These are phyloP conservation scores for Leptosomus discolor DNA, from an alignment of 2,113 vertebrate species.

Conservation along the genomic window DNA sequence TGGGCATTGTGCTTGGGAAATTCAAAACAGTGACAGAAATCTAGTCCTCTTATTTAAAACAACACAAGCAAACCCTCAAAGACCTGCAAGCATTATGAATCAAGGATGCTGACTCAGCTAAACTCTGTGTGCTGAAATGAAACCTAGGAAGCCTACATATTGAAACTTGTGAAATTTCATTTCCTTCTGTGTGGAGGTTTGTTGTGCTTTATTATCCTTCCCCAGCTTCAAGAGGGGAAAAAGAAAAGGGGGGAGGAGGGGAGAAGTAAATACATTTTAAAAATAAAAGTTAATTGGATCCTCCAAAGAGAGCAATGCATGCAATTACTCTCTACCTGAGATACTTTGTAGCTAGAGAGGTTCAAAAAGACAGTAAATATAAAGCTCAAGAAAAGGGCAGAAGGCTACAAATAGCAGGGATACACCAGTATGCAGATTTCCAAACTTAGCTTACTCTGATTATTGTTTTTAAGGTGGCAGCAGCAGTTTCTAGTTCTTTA, in stretches of 20 bases:
- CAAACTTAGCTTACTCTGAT: neutral
- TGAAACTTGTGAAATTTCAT: neutral
- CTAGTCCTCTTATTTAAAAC: neutral
- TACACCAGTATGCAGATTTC: neutral
- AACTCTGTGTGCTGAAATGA: neutral
- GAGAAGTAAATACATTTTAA: neutral
- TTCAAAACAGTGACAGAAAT: neutral
- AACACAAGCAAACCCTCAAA: neutral
- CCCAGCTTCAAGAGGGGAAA: neutral
- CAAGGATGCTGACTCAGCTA: neutral
- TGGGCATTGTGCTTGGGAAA: neutral
- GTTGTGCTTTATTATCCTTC: neutral
- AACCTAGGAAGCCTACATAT: neutral
- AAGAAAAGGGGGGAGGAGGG: accelerated
- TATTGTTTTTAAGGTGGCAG: accelerated
- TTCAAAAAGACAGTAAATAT: neutral
- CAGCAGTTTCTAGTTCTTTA: neutral
- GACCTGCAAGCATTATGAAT: neutral
- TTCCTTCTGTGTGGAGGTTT: neutral
- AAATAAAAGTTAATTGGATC: neutral
- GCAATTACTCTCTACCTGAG: neutral
- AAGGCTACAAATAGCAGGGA: neutral
- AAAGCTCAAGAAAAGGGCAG: neutral
- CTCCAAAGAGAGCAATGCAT: neutral
- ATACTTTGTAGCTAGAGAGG: neutral